Percentiles rank a stretch among this genome's conserved stretches.
These are phyloP conservation scores for Lophius piscatorius DNA, from an alignment of 2,113 vertebrate species.

Conservation along the genomic window DNA sequence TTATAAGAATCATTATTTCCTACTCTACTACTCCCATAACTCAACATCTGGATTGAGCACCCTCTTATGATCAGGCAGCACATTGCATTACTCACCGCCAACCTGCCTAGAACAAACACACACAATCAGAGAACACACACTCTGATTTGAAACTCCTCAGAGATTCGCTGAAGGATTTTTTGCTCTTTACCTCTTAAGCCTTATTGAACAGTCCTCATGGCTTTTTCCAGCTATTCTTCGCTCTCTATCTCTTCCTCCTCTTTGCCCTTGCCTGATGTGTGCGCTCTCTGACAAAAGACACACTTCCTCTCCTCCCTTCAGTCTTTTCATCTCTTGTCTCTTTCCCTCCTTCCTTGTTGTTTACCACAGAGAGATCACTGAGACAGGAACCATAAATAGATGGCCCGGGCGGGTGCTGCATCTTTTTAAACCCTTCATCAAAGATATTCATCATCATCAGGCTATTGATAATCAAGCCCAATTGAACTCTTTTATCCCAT, in stretches of 20 bases:
- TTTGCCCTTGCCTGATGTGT: conserved; percentile 46
- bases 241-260: conserved; percentile 54
- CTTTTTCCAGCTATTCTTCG: conserved; percentile 35
- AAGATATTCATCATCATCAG: conserved; percentile 66
- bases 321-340: conserved; percentile 72
- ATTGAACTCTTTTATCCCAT: conserved; percentile 76
- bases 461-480: conserved; percentile 76
- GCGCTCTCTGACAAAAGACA: conserved; percentile 55
- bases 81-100: conserved; percentile 48
- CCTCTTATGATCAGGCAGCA: conserved; percentile 56
- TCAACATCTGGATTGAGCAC: conserved; percentile 64
- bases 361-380: conserved; percentile 59
- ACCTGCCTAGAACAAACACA: conserved; percentile 25
- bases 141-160: conserved; percentile 41
- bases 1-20: no score
- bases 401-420: conserved; percentile 40
- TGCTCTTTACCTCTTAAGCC: conserved; percentile 14
- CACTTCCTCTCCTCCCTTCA: conserved; percentile 60
- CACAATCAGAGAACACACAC: conserved; percentile 6
- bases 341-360: conserved; percentile 63
- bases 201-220: conserved; percentile 48
- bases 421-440: conserved; percentile 70
- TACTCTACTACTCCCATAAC: conserved; percentile 21
- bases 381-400: conserved; percentile 68
- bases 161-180: conserved; percentile 10